phyloP scores from a whole-genome alignment of 2,113 vertebrate species.

The Microcebus griseorufus region DNA sequence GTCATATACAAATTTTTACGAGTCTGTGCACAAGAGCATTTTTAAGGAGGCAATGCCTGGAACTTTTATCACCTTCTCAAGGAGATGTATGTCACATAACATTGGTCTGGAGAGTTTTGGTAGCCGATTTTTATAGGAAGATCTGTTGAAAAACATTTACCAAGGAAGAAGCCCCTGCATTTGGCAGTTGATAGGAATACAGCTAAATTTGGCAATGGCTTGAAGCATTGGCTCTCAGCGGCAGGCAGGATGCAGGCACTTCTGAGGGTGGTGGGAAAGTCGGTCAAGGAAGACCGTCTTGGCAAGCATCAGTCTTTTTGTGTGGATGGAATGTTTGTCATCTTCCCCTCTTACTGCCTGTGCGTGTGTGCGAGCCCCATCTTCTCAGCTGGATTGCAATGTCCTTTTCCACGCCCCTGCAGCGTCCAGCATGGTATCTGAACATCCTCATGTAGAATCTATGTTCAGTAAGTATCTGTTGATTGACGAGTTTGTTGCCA shows the following conservation, averaged over 20 bases:
- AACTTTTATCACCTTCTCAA: background rate
- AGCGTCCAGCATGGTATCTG: fast-evolving
- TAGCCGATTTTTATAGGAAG: background rate
- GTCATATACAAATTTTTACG: background rate
- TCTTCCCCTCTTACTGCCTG: background rate
- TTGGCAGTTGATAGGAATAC: background rate
- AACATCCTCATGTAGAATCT: fast-evolving
- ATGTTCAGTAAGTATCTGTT: fast-evolving
- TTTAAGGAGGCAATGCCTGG: background rate
- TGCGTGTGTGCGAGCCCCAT: fast-evolving
- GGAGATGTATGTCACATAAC: background rate
- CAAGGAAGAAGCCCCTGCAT: background rate
- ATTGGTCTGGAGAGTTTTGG: background rate
- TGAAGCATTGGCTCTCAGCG: background rate
- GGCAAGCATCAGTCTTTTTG: background rate
- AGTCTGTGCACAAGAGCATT: background rate
- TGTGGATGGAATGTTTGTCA: fast-evolving
- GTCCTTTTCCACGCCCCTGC: background rate
- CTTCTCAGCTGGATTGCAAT: background rate
- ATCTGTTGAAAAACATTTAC: background rate
- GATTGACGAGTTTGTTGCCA: background rate
- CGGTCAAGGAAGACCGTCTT: background rate
- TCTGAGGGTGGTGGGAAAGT: background rate
- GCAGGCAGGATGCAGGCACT: background rate
- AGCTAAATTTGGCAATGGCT: background rate